Evolutionary conservation across 2,888 invertebrate species (phyloP).

Genomic region (Eutolmus rufibarbis): DNA sequence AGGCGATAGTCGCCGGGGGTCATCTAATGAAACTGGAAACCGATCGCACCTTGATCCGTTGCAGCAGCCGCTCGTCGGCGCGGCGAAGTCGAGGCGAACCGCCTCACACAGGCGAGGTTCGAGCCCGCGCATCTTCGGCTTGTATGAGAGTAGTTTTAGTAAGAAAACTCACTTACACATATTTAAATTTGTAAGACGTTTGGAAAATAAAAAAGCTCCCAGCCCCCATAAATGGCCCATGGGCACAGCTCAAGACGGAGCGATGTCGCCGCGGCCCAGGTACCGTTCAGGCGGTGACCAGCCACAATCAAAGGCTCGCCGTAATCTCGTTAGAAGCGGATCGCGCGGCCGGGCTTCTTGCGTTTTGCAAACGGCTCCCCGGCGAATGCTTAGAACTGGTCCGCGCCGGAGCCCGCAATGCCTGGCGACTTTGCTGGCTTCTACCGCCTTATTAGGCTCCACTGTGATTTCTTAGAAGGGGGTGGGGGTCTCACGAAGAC

Average conservation of each 20-base stretch:
- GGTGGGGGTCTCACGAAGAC: neutral
- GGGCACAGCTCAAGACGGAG: neutral
- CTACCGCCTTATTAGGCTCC: neutral
- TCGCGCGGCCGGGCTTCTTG: neutral
- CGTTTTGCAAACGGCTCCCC: neutral
- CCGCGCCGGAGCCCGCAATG: neutral
- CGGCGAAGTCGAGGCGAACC: neutral
- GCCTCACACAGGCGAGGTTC: neutral
- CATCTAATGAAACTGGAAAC: neutral
- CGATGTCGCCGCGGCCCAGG: neutral
- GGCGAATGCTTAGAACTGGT: neutral
- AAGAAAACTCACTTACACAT: neutral
- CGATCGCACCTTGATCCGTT: neutral
- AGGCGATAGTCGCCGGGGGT: neutral
- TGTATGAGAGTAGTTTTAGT: neutral
- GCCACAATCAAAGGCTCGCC: neutral
- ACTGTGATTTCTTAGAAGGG: neutral
- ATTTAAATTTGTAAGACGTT: neutral
- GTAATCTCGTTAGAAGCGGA: neutral
- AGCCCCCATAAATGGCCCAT: neutral
- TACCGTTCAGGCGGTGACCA: neutral
- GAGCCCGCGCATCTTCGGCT: neutral
- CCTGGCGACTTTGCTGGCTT: neutral
- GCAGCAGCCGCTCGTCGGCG: neutral
- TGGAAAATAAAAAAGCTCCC: neutral